Percentiles rank a stretch among this genome's conserved stretches.
These are phyloP conservation scores for Brachypteracias leptosomus DNA, from an alignment of 2,113 vertebrate species.

Conservation along the genomic window DNA sequence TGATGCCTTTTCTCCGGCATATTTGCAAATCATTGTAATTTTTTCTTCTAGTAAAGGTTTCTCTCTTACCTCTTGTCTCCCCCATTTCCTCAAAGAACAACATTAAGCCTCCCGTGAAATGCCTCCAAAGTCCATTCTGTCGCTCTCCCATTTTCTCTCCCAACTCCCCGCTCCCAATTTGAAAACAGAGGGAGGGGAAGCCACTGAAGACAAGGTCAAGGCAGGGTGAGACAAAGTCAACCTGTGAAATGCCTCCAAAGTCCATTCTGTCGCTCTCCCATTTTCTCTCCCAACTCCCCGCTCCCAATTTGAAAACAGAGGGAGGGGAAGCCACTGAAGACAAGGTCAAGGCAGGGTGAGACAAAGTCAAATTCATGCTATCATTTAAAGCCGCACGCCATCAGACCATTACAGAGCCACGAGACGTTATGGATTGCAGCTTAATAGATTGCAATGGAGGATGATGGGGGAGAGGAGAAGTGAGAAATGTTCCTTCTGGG, in stretches of 20 bases:
- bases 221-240: slow-evolving; percentile 52
- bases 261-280: not conserved
- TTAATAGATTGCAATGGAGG: slow-evolving; percentile 38
- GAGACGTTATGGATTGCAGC: slow-evolving; percentile 26
- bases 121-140: not conserved
- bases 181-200: not conserved
- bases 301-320: not conserved
- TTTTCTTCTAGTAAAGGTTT: not conserved
- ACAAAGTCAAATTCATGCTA: slow-evolving; percentile 56
- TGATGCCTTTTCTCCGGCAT: not conserved
- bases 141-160: not conserved
- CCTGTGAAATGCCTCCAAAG: not conserved
- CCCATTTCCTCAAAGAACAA: not conserved
- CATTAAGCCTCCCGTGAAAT: not conserved
- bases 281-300: not conserved
- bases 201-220: slow-evolving; percentile 50
- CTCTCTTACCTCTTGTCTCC: not conserved
- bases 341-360: slow-evolving; percentile 53
- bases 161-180: not conserved
- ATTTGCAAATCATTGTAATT: not conserved
- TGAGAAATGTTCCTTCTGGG: slow-evolving; percentile 15
- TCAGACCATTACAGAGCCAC: slow-evolving; percentile 27
- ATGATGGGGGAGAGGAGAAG: slow-evolving; percentile 3
- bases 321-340: not conserved
- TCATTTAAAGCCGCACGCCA: slow-evolving; percentile 31